These are phyloP conservation scores for Spilosoma lubricipeda DNA, from an alignment of 2,888 invertebrate species.

Conservation along the genomic window DNA sequence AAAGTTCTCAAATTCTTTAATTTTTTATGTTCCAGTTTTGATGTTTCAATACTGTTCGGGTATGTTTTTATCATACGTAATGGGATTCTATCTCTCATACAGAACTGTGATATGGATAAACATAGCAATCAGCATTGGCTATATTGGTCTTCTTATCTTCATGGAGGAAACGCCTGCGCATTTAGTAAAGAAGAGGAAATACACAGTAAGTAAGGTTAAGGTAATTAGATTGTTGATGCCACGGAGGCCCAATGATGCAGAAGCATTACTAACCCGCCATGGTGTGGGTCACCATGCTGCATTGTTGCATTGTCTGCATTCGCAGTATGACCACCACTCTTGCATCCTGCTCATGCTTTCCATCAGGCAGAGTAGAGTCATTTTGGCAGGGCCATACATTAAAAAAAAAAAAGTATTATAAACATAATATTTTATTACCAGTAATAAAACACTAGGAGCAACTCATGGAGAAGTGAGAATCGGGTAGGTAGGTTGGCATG, in stretches of 20 bases:
- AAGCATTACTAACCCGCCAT: too few relatives aligned
- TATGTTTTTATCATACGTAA: constrained; percentile 64
- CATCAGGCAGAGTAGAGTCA: too few relatives aligned
- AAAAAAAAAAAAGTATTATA: too few relatives aligned
- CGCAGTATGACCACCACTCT: too few relatives aligned
- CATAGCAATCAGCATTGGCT: constrained; percentile 56
- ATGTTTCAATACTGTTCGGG: constrained; percentile 63
- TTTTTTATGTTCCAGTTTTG: constrained; percentile 42
- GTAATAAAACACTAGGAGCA: background rate
- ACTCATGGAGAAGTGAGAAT: background rate
- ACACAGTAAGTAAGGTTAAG: constrained; percentile 62
- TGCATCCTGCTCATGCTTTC: too few relatives aligned
- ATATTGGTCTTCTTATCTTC: constrained; percentile 59
- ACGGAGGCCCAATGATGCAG: too few relatives aligned
- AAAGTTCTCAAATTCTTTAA: background rate
- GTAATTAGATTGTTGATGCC: too few relatives aligned
- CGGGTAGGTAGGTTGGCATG: too few relatives aligned
- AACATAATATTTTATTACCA: too few relatives aligned
- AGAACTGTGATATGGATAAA: constrained; percentile 69
- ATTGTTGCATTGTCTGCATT: too few relatives aligned
- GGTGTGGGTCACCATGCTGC: too few relatives aligned
- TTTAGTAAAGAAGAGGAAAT: constrained; percentile 69
- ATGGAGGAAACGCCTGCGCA: constrained; percentile 75
- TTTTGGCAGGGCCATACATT: too few relatives aligned
- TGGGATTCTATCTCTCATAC: constrained; percentile 73